These are phyloP conservation scores for Graptemys geographica DNA, from an alignment of 2,797 vertebrate species.

Conservation along the genomic window DNA sequence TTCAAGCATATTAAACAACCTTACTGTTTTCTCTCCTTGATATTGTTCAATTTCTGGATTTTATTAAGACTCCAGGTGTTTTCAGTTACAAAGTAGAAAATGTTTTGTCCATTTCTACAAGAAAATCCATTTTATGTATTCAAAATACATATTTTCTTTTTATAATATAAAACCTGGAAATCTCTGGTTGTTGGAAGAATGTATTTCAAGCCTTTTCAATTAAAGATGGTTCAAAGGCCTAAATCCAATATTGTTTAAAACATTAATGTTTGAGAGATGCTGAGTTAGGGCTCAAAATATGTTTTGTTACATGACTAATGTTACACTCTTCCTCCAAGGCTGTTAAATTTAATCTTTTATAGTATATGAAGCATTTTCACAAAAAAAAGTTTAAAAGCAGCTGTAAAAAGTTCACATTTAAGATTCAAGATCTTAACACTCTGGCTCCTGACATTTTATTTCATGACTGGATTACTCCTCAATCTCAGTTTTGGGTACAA, in stretches of 20 bases:
- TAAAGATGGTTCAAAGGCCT: not conserved
- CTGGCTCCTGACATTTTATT: not conserved
- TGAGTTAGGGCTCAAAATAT: conserved; percentile 16
- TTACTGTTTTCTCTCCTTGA: accelerated
- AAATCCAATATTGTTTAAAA: not conserved
- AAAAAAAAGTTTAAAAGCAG: conserved; percentile 43
- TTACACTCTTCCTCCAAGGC: conserved; percentile 15
- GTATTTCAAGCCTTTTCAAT: not conserved
- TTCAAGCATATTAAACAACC: not conserved
- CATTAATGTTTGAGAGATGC: not conserved
- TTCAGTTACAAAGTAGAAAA: not conserved
- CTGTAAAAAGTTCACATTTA: conserved; percentile 34
- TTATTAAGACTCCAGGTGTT: not conserved
- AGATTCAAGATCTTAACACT: not conserved
- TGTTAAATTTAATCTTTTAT: conserved; percentile 60
- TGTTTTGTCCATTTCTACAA: not conserved
- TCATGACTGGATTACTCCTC: not conserved
- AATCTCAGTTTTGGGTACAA: not conserved
- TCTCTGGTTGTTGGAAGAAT: not conserved
- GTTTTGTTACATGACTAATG: conserved; percentile 5
- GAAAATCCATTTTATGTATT: not conserved
- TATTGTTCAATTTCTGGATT: not conserved
- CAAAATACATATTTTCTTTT: not conserved
- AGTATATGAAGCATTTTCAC: conserved; percentile 8
- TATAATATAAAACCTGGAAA: not conserved